Conservation (phyloP, 2,888 invertebrate species). For the Cosmia trapezina region DNA sequence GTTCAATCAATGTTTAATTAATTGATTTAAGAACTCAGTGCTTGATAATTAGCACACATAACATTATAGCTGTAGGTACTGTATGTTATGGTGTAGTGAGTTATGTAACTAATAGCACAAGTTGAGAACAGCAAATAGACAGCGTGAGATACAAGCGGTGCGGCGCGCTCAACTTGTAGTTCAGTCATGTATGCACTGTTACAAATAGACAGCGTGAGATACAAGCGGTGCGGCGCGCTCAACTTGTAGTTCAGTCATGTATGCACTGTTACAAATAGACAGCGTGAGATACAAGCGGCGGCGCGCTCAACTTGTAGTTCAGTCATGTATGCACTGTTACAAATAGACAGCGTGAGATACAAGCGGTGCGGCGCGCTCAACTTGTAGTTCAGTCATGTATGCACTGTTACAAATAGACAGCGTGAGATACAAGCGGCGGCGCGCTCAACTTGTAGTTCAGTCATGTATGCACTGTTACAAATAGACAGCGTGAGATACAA, state of each 20-base stretch:
- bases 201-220: background rate
- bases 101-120: background rate
- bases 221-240: no score
- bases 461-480: background rate
- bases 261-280: no score
- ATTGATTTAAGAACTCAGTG: background rate
- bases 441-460: no score
- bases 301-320: no score
- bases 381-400: no score
- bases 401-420: background rate
- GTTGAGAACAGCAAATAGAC: background rate
- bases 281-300: background rate
- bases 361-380: no score
- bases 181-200: background rate
- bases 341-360: background rate
- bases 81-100: background rate
- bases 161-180: no score
- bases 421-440: background rate
- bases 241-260: no score
- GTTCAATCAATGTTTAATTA: slow-evolving; percentile 21
- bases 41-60: background rate
- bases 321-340: background rate
- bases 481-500: no score
- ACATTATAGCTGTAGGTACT: background rate
- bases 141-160: background rate